phyloP scores from a whole-genome alignment of 2,888 invertebrate genomes.

The Cinara cedri region DNA sequence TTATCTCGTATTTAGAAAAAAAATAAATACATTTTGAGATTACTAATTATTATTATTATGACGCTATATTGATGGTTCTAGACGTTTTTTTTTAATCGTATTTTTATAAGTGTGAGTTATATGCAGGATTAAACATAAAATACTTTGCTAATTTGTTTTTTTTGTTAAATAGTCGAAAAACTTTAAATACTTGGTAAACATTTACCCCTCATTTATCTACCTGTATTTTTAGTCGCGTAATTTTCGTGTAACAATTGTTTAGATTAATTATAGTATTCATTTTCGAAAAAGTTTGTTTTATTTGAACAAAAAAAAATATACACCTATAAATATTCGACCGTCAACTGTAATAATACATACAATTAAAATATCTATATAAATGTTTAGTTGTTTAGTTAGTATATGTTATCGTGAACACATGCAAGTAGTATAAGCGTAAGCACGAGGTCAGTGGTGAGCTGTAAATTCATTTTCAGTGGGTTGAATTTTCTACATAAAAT shows the following conservation, averaged over 20 bases:
- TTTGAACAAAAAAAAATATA: not conserved
- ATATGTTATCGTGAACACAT: too few species aligned
- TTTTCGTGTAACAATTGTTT: conserved; percentile 3
- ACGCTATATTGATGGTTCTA: conserved; percentile 2
- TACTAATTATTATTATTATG: conserved; percentile 6
- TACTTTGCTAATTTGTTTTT: conserved; percentile 3
- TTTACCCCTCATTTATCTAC: too few species aligned
- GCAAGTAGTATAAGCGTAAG: too few species aligned
- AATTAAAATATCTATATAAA: too few species aligned
- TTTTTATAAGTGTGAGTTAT: not conserved
- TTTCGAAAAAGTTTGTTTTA: not conserved
- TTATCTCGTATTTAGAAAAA: not conserved
- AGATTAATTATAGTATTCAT: not conserved
- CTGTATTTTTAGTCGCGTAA: conserved; percentile 4
- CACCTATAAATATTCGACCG: too few species aligned
- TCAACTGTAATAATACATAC: too few species aligned
- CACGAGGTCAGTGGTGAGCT: too few species aligned
- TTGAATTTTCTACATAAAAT: too few species aligned
- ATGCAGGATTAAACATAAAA: not conserved
- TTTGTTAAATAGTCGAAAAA: conserved; percentile 5
- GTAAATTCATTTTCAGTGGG: too few species aligned
- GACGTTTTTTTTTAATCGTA: not conserved
- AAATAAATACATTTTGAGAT: not conserved
- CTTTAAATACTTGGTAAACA: not conserved
- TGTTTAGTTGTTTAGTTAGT: too few species aligned